phyloP scores from a whole-genome alignment of 2,113 vertebrate species.

The Bos taurus region ARS-UCD2.0 NC_037352.1:39096001-39096500 shows the following conservation, averaged over 20 bases:
- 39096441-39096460: not conserved
- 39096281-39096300: not conserved
- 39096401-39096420: not conserved
- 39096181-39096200: not conserved
- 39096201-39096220: not conserved
- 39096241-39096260: not conserved
- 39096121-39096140: not conserved
- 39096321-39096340: fast-evolving
- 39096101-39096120: not conserved
- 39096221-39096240: not conserved
- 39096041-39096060: not conserved
- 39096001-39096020: no score
- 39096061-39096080: not conserved
- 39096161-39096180: fast-evolving
- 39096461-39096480: fast-evolving
- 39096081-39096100: not conserved
- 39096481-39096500: not conserved
- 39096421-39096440: not conserved
- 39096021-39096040: fast-evolving
- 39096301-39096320: not conserved
- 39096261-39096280: no score
- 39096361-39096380: not conserved
- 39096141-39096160: not conserved
- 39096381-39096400: not conserved
- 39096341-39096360: not conserved